phyloP scores from a whole-genome alignment of 2,113 vertebrate genomes.

The Peromyscus maniculatus region DNA sequence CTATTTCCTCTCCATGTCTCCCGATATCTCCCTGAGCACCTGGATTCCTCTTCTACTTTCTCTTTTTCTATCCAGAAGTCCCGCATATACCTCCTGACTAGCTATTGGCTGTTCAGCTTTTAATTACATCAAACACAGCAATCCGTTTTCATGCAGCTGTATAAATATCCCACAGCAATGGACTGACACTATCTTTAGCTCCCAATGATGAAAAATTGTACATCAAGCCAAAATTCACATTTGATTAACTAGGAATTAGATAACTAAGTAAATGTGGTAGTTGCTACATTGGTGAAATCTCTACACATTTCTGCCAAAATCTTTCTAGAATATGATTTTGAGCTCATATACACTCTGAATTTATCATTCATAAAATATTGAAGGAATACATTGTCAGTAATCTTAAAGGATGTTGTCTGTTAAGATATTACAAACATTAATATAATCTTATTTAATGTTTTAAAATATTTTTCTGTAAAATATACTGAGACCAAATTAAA shows the following conservation, averaged over 20 bases:
- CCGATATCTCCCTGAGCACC: background rate
- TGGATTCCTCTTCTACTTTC: background rate
- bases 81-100: background rate
- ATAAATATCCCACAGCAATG: background rate
- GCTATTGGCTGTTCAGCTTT: background rate
- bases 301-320: background rate
- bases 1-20: background rate
- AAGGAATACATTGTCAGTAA: background rate
- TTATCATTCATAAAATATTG: background rate
- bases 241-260: background rate
- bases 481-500: background rate
- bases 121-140: background rate
- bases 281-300: background rate
- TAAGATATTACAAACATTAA: slow-evolving; percentile 4
- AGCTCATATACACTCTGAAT: background rate
- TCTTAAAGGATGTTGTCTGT: background rate
- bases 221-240: background rate
- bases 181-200: background rate
- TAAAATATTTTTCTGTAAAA: slow-evolving; percentile 41
- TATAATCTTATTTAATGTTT: background rate
- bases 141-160: background rate
- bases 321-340: slow-evolving; percentile 3
- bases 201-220: background rate
- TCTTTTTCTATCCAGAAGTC: background rate
- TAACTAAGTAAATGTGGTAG: slow-evolving; percentile 16